These are phyloP conservation scores for Thryonomys swinderianus DNA, from an alignment of 2,113 vertebrate genomes.

Conservation along the genomic window DNA sequence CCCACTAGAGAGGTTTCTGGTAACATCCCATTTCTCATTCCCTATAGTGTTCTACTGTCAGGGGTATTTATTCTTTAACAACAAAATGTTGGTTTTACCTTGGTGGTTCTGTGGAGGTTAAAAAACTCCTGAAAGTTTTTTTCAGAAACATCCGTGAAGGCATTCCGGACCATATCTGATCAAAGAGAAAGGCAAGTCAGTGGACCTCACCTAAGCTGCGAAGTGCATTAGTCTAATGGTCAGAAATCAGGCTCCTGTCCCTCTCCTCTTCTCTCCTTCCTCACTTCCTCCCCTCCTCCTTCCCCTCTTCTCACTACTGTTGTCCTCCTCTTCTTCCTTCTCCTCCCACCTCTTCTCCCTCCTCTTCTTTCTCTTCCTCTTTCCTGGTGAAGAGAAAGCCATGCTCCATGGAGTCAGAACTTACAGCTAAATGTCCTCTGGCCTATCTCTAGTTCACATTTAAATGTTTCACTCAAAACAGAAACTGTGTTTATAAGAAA, in stretches of 20 bases:
- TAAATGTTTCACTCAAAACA: no score
- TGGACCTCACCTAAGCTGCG: not conserved
- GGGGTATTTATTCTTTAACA: not conserved
- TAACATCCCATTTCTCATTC: no score
- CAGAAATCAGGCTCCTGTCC: not conserved
- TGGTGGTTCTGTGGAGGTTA: constrained; percentile 81
- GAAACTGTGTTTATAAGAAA: no score
- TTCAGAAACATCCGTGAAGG: constrained; percentile 56
- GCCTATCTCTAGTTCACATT: no score
- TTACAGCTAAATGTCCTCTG: no score
- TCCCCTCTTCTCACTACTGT: no score
- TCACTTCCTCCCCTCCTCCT: no score
- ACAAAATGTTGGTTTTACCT: constrained; percentile 78
- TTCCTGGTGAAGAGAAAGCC: not conserved
- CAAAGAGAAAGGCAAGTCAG: not conserved
- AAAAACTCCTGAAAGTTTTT: constrained; percentile 82
- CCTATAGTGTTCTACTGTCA: not conserved
- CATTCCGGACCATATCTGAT: constrained; percentile 81
- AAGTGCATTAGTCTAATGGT: rapidly evolving
- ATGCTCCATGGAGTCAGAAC: not conserved
- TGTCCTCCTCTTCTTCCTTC: not conserved
- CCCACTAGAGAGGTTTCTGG: no score
- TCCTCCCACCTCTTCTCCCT: no score
- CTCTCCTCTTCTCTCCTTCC: no score
- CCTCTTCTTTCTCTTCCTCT: not conserved